Evolutionary conservation across 2,113 vertebrate genomes (phyloP).

Genomic region (Melanocharis versteri): DNA sequence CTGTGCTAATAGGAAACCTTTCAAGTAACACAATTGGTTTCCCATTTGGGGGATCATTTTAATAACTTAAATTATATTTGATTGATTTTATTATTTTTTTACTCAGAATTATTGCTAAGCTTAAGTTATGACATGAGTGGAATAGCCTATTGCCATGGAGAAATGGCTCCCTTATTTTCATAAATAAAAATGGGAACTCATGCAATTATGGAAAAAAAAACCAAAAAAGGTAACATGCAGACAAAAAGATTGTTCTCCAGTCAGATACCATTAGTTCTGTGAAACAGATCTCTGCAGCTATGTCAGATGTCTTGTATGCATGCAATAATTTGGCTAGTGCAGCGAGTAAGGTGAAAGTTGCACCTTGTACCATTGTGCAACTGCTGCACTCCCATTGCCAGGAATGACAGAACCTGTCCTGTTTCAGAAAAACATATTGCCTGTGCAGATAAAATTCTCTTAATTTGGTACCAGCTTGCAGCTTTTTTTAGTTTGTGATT

Average conservation of each 20-base stretch:
- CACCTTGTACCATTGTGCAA: background rate
- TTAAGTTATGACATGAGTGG: background rate
- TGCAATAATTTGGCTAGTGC: background rate
- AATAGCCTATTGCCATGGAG: background rate
- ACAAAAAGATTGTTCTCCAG: background rate
- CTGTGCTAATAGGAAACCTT: background rate
- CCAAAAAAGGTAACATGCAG: background rate
- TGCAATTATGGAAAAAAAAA: background rate
- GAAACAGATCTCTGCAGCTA: background rate
- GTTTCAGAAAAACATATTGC: background rate
- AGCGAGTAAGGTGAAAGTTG: constrained; percentile 30
- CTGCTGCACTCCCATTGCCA: background rate
- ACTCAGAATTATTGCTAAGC: background rate
- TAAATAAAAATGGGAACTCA: background rate
- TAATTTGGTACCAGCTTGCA: background rate
- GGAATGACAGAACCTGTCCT: background rate
- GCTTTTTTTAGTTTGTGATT: background rate
- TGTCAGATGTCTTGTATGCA: background rate
- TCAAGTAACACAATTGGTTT: background rate
- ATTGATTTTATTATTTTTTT: background rate
- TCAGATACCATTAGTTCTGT: background rate
- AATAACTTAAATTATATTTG: background rate
- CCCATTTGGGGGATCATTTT: background rate
- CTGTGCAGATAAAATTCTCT: background rate
- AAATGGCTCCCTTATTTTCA: background rate